phyloP scores from a whole-genome alignment of 1,140 invertebrate genomes.

The Homalodisca vitripennis region DNA sequence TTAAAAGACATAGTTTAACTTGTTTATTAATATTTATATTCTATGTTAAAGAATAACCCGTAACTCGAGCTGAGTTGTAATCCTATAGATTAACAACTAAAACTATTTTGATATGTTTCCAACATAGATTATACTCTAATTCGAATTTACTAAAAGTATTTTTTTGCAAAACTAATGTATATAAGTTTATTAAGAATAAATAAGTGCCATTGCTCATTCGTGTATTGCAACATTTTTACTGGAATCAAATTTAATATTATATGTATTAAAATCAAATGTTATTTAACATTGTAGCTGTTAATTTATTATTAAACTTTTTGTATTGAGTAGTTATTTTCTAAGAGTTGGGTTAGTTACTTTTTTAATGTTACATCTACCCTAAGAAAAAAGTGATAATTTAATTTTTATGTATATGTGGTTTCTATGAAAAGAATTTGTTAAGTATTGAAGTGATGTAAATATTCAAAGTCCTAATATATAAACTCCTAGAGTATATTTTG shows the following conservation, averaged over 20 bases:
- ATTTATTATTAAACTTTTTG: conserved; percentile 14
- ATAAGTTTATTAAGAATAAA: not conserved
- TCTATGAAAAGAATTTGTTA: conserved; percentile 6
- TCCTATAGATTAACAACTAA: conserved; percentile 13
- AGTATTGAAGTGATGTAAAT: conserved; percentile 9
- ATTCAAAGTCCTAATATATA: not conserved
- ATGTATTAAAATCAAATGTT: conserved; percentile 21
- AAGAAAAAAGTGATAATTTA: conserved; percentile 22
- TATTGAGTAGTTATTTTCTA: conserved; percentile 13
- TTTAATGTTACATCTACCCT: not conserved
- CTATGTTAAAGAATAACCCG: not conserved
- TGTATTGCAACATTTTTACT: conserved; percentile 9
- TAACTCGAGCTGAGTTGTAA: not conserved
- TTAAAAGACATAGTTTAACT: conserved; percentile 21
- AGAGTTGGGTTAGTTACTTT: conserved; percentile 2
- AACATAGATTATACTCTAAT: conserved; percentile 1
- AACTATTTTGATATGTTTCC: not conserved
- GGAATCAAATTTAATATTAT: not conserved
- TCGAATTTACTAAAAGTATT: conserved; percentile 23
- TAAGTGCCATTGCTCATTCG: conserved; percentile 24
- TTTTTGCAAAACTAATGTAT: conserved; percentile 18
- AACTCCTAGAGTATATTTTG: not conserved
- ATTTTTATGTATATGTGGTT: conserved; percentile 13
- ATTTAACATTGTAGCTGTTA: not conserved
- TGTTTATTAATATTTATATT: conserved; percentile 6